Percentiles rank a stretch among this genome's conserved stretches.
These are phyloP conservation scores for Cylindroiulus punctatus DNA, from an alignment of 2,888 invertebrate species.

Conservation along the genomic window DNA sequence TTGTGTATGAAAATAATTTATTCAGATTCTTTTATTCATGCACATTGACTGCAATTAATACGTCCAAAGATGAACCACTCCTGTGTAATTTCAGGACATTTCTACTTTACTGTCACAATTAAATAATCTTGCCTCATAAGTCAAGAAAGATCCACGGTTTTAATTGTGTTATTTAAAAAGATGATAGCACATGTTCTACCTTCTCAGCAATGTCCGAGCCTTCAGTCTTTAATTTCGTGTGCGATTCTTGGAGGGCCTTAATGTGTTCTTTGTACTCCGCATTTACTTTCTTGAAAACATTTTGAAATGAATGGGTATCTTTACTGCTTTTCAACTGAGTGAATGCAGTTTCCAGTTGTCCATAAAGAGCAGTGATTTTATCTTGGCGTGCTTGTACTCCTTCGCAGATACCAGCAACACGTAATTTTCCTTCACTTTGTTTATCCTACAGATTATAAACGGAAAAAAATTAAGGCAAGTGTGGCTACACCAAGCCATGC, in stretches of 20 bases:
- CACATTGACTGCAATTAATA: too few relatives aligned
- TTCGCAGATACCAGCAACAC: constrained; percentile 69
- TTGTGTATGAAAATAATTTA: too few relatives aligned
- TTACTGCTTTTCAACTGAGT: constrained; percentile 72
- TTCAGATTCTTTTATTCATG: too few relatives aligned
- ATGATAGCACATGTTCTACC: constrained; percentile 63
- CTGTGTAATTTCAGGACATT: too few relatives aligned
- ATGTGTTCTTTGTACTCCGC: constrained; percentile 72
- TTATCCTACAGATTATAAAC: constrained; percentile 66
- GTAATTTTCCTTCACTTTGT: constrained; percentile 69
- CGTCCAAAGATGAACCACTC: too few relatives aligned
- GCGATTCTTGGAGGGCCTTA: constrained; percentile 69
- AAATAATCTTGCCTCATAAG: not conserved
- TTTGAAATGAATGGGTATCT: constrained; percentile 68
- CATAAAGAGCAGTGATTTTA: constrained; percentile 72
- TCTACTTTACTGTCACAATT: not conserved
- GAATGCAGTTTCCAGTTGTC: constrained; percentile 72
- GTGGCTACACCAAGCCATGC: not conserved
- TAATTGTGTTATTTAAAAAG: not conserved
- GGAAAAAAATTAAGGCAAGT: not conserved
- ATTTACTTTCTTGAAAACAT: constrained; percentile 71
- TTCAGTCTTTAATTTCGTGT: constrained; percentile 71
- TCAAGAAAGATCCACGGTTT: not conserved
- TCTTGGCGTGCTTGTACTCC: constrained; percentile 72
- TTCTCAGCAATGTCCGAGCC: constrained; percentile 73